Base-by-base conservation (phyloP, 2,888 invertebrate species). In the Psylliodes chrysocephalus region DNA sequence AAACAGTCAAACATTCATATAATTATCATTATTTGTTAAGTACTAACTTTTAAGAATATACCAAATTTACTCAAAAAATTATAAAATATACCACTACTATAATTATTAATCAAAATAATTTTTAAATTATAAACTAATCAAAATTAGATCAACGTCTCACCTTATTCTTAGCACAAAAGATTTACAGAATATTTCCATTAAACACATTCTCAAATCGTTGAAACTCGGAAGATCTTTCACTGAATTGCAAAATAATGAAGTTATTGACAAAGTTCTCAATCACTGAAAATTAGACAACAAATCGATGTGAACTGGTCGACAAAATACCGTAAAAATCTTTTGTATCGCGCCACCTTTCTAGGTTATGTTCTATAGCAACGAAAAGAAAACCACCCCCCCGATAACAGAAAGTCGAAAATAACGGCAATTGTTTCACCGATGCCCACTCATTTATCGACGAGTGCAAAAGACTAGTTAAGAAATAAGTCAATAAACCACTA, bases 401-500 rank as follows among this genome's bases (percentile, higher is more conserved):
- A 18, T 18, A 44, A 38, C 35, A 47, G 28, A 46, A 53, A 28
- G 44, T 35, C 30, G 52, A 12, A 42, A 56, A 42, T 22, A 17
- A 46, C 42, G 14, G 18, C 42, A 25, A 54, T 44, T 46, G 44
- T 55, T 55, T 55, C 19, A 55, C 10, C 42, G 47, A 40, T 22
- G 60, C 42, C 53, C 54, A 51, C 55, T 60, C 51, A 46, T 47
- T 60, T 64, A 60, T 59, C 54, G 54, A 59, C 51, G 44, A 38
- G 49, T 42, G 38, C 60, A 8, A 35, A 28, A 59, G 40, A 65
- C 65, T 49, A 60, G 54, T 65, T 73, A 77, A 77, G 77, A 76
- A 79, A 77, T 77, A 75, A 79, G 81, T 81, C 80, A 79, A 81
- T 80, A 79, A 79, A 80, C 77, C 77, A 75, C 71, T 63, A 64